Conservation (phyloP, 92 coral and sea anemone genomes). For the Ricordea florida region DNA sequence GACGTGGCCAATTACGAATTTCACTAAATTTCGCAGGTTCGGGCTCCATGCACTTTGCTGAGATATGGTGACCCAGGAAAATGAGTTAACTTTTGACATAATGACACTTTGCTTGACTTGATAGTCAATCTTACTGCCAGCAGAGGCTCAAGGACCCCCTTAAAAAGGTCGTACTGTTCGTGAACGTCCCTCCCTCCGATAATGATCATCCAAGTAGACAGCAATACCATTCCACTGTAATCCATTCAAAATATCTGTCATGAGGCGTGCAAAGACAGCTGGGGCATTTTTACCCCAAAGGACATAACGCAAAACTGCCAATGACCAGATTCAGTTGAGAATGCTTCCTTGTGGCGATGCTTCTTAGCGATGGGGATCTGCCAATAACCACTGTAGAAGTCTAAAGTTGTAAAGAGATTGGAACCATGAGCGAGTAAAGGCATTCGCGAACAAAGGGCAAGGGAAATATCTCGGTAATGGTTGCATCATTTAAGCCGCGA, state of each 20-base stretch:
- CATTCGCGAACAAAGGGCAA: too few relatives aligned
- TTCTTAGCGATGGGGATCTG: too few relatives aligned
- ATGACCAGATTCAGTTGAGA: slow-evolving; percentile 41
- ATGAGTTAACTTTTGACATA: too few relatives aligned
- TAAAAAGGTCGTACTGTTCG: slow-evolving; percentile 20
- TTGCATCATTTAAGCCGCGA: too few relatives aligned
- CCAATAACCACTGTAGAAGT: slow-evolving; percentile 62
- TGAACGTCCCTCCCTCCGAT: slow-evolving; percentile 25
- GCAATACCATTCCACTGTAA: slow-evolving; percentile 45
- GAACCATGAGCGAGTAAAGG: too few relatives aligned
- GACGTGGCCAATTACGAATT: slow-evolving; percentile 30
- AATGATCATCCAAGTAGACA: slow-evolving; percentile 50
- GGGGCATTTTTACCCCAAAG: too few relatives aligned
- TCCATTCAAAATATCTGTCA: slow-evolving; percentile 50
- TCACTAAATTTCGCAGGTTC: slow-evolving; percentile 26
- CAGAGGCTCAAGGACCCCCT: slow-evolving; percentile 23
- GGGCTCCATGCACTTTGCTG: slow-evolving; percentile 23
- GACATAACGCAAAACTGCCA: too few relatives aligned
- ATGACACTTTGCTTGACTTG: slow-evolving; percentile 24
- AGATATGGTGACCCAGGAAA: slow-evolving; percentile 38
- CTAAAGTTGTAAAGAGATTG: too few relatives aligned
- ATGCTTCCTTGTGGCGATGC: slow-evolving; percentile 51
- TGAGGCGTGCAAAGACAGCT: too few relatives aligned
- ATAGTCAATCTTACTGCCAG: slow-evolving; percentile 40
- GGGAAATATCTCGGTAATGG: too few relatives aligned